Conservation (phyloP, 2,888 invertebrate species). For the Cabera pusaria region DNA sequence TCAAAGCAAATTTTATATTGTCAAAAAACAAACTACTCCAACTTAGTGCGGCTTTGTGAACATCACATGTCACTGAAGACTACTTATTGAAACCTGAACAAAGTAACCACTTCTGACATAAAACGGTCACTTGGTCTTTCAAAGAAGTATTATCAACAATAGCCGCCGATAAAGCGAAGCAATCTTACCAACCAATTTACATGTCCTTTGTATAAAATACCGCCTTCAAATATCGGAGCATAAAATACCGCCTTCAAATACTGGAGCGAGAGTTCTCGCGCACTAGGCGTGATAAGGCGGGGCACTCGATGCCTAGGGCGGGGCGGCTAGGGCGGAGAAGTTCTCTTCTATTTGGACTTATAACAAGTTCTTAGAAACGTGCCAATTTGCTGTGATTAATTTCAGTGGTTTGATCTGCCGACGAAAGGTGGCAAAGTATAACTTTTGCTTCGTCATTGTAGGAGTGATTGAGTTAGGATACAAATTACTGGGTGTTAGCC, state of each 20-base stretch:
- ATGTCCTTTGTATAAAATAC: slow-evolving; percentile 43
- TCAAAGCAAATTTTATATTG: too few species aligned
- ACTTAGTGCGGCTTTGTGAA: too few species aligned
- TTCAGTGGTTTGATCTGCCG: slow-evolving; percentile 43
- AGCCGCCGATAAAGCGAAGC: slow-evolving; percentile 40
- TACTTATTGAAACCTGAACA: too few species aligned
- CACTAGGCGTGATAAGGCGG: slow-evolving; percentile 70
- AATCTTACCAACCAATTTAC: slow-evolving; percentile 65
- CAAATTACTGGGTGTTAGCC: too few species aligned
- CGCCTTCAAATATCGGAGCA: slow-evolving; percentile 27
- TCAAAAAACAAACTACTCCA: too few species aligned
- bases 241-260: slow-evolving; percentile 34
- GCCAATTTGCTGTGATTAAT: slow-evolving; percentile 70
- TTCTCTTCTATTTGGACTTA: slow-evolving; percentile 45
- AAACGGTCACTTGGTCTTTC: slow-evolving; percentile 1
- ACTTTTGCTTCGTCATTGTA: slow-evolving; percentile 38
- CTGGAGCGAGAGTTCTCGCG: slow-evolving; percentile 29
- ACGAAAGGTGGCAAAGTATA: slow-evolving; percentile 46
- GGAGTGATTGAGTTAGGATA: too few species aligned
- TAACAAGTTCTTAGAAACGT: slow-evolving; percentile 50
- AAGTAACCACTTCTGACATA: not conserved
- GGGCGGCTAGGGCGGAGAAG: slow-evolving; percentile 30
- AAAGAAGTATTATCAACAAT: slow-evolving; percentile 20
- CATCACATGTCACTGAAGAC: too few species aligned
- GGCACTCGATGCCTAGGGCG: slow-evolving; percentile 55